Evolutionary conservation across 2,797 vertebrate genomes (phyloP), one percentile per base, ranked within the genome.

Genomic region (Hippocampus kuda): DNA sequence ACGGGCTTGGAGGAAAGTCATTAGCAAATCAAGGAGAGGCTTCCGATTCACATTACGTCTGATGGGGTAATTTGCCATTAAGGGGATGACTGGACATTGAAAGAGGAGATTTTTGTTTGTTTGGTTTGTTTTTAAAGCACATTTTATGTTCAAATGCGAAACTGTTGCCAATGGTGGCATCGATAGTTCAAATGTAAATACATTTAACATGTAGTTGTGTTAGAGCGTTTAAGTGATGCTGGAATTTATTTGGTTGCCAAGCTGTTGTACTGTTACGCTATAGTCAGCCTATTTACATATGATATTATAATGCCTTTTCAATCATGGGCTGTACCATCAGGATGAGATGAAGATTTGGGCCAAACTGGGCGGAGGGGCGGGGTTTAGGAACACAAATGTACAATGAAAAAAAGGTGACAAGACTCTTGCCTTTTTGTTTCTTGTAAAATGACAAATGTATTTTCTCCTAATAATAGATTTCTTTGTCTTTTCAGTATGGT

Each of bases 201-300:
- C 16, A 60, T 1, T 34, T 26, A 64, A 69, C 24, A 62, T 72
- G 63, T 72, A 67, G 56, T 68, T 70, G 51, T 72, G 57, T 77
- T 54, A 70, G 42, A 53, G 54, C 67, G 66, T 70, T 57, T 27
- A 38, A 61, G 67, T 75, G 70, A 68, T 67, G 16, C 12, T 73
- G 76, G 75, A 62, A 77, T 62, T 72, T 48, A 38, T 54, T 78
- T 73, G 53, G 54, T 75, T 68, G 68, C 20, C 61, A 65, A 72
- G 65, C 66, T 80, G 27, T 67, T 74, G 66, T 75, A 72, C 44
- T 49, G 68, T 67, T 5, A 66, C 75, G 63, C 65, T 77, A 69
- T 7, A 65, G 18, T 66, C 70, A 70, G 69, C 41, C 46, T 65
- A 46, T 48, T 49, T 68, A 27, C 48, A 69, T 67, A 46, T 72